A percentile compares a stretch with the other conserved stretches of the same genome.
Conservation (phyloP, 64 coral and sea anemone species). For the Trachythela sp. region DNA sequence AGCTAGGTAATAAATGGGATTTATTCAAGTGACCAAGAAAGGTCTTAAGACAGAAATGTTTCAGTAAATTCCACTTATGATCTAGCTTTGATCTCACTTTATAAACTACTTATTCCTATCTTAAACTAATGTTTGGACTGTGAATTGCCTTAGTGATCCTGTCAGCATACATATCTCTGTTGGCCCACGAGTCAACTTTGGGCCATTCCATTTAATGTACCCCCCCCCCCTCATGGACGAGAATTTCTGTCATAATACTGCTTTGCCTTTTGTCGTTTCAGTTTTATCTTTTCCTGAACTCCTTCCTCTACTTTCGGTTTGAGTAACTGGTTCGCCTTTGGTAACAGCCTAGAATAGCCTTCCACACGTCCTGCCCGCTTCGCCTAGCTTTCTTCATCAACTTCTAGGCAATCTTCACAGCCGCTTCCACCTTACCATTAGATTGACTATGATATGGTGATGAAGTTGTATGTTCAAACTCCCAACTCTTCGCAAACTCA, state of each 20-base stretch:
- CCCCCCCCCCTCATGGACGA: no score
- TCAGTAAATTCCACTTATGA: no score
- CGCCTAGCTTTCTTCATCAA: neutral
- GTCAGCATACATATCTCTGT: no score
- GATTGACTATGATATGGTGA: neutral
- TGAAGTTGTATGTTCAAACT: neutral
- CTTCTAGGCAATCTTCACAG: constrained; percentile 1
- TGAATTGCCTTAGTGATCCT: no score
- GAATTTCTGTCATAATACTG: neutral
- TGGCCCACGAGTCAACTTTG: no score
- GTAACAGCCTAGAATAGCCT: neutral
- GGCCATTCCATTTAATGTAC: no score
- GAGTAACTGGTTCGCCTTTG: neutral
- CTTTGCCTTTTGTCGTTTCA: neutral
- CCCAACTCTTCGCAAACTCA: neutral
- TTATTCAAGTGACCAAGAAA: no score
- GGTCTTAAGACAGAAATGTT: no score
- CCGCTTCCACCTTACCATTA: neutral
- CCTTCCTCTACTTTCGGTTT: neutral
- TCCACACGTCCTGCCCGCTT: neutral
- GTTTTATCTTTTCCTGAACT: neutral
- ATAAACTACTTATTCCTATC: no score
- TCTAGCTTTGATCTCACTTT: no score
- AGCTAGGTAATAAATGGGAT: no score
- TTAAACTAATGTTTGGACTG: no score